These are phyloP conservation scores for Zaprionus inermis DNA, from an alignment of 1,140 invertebrate genomes.

Conservation along the genomic window DNA sequence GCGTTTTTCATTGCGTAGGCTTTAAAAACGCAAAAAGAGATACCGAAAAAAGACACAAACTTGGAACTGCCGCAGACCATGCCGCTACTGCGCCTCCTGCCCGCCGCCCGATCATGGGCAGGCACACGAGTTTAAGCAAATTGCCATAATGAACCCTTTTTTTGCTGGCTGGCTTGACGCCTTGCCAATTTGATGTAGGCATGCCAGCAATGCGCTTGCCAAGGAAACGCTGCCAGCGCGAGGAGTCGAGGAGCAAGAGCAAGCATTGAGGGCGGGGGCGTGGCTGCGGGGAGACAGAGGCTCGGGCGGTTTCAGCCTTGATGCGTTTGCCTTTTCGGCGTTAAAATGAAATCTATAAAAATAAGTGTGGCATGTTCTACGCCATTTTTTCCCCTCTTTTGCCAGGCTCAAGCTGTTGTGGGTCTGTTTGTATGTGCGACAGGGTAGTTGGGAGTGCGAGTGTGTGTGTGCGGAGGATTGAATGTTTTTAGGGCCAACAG, in stretches of 20 bases:
- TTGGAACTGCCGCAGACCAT: slow-evolving; percentile 41
- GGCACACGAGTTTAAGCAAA: slow-evolving; percentile 77
- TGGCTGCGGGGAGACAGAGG: slow-evolving; percentile 12
- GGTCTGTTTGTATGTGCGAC: slow-evolving; percentile 24
- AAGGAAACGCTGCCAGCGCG: slow-evolving; percentile 48
- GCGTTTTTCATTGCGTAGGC: slow-evolving; percentile 44
- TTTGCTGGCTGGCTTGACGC: slow-evolving; percentile 72
- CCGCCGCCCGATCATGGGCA: not conserved
- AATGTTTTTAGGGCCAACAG: slow-evolving; percentile 54
- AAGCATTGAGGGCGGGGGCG: slow-evolving; percentile 42
- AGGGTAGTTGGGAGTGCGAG: slow-evolving; percentile 16
- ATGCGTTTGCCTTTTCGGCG: slow-evolving; percentile 82
- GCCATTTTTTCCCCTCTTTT: slow-evolving; percentile 52
- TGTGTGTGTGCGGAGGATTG: slow-evolving; percentile 38
- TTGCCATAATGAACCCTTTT: slow-evolving; percentile 82
- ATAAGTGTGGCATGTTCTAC: slow-evolving; percentile 81
- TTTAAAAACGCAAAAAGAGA: slow-evolving; percentile 45
- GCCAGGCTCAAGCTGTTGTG: slow-evolving; percentile 60
- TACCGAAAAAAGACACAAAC: slow-evolving; percentile 42
- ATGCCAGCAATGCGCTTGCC: slow-evolving; percentile 60
- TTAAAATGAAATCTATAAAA: slow-evolving; percentile 83
- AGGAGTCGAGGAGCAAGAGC: slow-evolving; percentile 3
- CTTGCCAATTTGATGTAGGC: slow-evolving; percentile 81
- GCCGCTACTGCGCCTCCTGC: not conserved
- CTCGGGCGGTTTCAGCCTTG: slow-evolving; percentile 56